Conservation (phyloP, 2,113 vertebrate species). For the Damaliscus lunatus region DNA sequence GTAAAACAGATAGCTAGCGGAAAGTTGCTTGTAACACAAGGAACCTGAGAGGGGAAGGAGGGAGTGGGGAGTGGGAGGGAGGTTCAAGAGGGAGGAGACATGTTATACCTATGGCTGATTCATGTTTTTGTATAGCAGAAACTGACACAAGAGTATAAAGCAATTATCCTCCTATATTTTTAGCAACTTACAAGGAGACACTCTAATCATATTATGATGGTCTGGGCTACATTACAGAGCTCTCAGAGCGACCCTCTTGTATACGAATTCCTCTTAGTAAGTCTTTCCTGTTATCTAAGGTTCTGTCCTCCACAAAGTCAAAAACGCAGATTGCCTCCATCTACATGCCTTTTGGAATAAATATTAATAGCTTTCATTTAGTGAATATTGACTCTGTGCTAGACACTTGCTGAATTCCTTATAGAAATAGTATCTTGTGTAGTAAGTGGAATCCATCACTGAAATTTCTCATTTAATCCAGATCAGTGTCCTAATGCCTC, state of each 20-base stretch:
- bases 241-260: fast-evolving
- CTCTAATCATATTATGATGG: not conserved
- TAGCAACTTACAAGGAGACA: not conserved
- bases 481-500: not conserved
- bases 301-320: not conserved
- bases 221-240: not conserved
- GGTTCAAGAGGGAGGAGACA: not conserved
- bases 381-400: not conserved
- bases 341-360: not conserved
- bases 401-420: not conserved
- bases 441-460: not conserved
- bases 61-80: not conserved
- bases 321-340: not conserved
- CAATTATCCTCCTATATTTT: not conserved
- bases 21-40: not conserved
- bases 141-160: not conserved
- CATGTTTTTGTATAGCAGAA: not conserved
- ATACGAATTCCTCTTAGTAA: not conserved
- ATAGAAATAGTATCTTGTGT: not conserved
- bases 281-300: not conserved
- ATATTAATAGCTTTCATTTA: not conserved
- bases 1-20: not conserved
- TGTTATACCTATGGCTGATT: not conserved
- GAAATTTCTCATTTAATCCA: not conserved
- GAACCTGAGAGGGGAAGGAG: not conserved